Percentiles rank a stretch among this genome's conserved stretches.
Conservation (phyloP, 2,113 vertebrate genomes). For the Amazona guildingii region DNA sequence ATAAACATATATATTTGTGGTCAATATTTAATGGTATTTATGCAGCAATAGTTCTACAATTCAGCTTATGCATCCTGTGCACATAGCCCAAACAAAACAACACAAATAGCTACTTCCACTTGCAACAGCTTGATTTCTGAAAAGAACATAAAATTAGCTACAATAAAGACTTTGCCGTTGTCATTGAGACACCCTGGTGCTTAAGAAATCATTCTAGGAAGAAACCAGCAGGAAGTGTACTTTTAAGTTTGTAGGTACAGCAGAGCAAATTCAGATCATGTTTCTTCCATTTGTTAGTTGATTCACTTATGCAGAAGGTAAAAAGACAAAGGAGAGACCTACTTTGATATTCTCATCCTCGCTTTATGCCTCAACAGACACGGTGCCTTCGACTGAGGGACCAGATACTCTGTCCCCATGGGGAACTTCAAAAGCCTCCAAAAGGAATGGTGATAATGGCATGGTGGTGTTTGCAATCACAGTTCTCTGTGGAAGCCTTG, state of each 20-base stretch:
- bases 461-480: not conserved
- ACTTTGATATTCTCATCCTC: not conserved
- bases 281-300: not conserved
- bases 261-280: not conserved
- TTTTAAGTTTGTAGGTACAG: not conserved
- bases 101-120: not conserved
- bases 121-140: slow-evolving; percentile 1
- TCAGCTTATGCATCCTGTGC: not conserved
- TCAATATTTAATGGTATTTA: slow-evolving; percentile 16
- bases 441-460: not conserved
- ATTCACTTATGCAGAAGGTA: accelerated
- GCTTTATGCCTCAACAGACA: not conserved
- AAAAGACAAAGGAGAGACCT: not conserved
- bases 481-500: not conserved
- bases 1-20: not conserved
- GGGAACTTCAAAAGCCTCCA: not conserved
- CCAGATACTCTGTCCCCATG: not conserved
- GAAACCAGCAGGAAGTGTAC: not conserved
- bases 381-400: not conserved
- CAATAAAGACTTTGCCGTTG: not conserved
- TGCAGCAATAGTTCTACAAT: not conserved
- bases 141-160: slow-evolving; percentile 19
- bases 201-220: slow-evolving; percentile 4
- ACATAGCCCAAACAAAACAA: not conserved
- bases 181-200: not conserved